Conservation (phyloP, 2,888 invertebrate species). For the Caprella mutica region DNA sequence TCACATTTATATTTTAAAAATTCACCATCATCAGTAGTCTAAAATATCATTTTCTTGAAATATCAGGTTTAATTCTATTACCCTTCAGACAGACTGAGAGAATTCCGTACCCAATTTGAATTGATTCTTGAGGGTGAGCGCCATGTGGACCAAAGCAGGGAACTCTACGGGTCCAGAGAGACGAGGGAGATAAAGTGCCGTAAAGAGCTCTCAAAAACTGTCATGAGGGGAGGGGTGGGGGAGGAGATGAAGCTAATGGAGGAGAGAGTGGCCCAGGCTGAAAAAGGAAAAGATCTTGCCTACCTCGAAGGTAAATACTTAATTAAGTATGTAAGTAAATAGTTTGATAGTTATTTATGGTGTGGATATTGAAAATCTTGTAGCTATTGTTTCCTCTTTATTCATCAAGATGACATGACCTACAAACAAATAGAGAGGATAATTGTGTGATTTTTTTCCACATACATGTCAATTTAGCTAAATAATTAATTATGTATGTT, state of each 20-base stretch:
- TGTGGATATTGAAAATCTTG: neutral
- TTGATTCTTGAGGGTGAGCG: conserved; percentile 45
- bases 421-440: too few species aligned
- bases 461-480: too few species aligned
- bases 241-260: conserved; percentile 43
- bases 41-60: neutral
- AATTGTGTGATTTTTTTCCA: too few species aligned
- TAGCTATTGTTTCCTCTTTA: too few species aligned
- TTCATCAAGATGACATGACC: too few species aligned
- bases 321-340: neutral
- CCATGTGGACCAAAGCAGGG: conserved; percentile 43
- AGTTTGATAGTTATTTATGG: neutral
- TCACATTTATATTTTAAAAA: too few species aligned
- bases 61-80: too few species aligned
- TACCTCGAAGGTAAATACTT: conserved; percentile 43
- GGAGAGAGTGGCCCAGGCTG: conserved; percentile 43
- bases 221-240: conserved; percentile 38
- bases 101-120: conserved; percentile 44
- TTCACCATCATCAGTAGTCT: too few species aligned
- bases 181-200: conserved; percentile 42
- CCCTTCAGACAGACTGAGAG: conserved; percentile 42
- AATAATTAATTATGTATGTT: neutral
- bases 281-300: conserved; percentile 43
- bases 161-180: conserved; percentile 42
- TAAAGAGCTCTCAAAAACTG: conserved; percentile 43